Evolutionary conservation across 2,888 invertebrate species (phyloP).

Genomic region (Drosophila falleni): DNA sequence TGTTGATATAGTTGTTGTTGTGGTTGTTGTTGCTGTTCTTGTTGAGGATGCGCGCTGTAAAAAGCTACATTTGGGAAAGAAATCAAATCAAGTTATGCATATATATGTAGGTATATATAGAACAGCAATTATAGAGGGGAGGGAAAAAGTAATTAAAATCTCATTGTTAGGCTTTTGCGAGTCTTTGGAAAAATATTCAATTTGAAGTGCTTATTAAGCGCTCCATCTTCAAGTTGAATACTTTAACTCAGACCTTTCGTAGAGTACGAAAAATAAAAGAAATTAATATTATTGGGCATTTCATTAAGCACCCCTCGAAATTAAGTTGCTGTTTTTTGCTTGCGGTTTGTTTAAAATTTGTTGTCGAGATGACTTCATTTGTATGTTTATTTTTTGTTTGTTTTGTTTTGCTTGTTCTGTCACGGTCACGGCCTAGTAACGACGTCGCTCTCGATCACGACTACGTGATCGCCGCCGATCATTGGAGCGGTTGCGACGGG

Average conservation of each 20-base stretch:
- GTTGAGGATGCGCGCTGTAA: constrained; percentile 66
- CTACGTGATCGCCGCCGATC: constrained; percentile 82
- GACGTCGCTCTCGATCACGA: constrained; percentile 84
- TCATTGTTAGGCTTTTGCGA: constrained; percentile 47
- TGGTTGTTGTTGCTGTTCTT: constrained; percentile 40
- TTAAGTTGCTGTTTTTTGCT: constrained; percentile 32
- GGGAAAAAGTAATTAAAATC: constrained; percentile 48
- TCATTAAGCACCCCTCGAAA: constrained; percentile 32
- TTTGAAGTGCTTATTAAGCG: constrained; percentile 33
- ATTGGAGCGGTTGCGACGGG: constrained; percentile 80
- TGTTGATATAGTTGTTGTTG: constrained; percentile 17
- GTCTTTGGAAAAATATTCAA: constrained; percentile 66
- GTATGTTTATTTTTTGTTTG: constrained; percentile 49
- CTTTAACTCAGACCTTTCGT: constrained; percentile 28
- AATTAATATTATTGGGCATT: constrained; percentile 12
- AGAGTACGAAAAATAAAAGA: constrained; percentile 33
- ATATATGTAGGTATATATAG: constrained; percentile 57
- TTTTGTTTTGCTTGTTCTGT: constrained; percentile 47
- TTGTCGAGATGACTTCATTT: constrained; percentile 55
- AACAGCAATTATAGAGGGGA: constrained; percentile 57
- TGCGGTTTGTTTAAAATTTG: constrained; percentile 43
- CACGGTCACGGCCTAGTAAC: constrained; percentile 77
- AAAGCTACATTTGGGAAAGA: constrained; percentile 80
- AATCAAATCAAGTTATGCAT: constrained; percentile 77
- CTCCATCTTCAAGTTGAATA: constrained; percentile 70